These are phyloP conservation scores for Turritopsis rubra DNA, from an alignment of 30 jellyfish, hydroid and myxozoan genomes.

Conservation along the genomic window DNA sequence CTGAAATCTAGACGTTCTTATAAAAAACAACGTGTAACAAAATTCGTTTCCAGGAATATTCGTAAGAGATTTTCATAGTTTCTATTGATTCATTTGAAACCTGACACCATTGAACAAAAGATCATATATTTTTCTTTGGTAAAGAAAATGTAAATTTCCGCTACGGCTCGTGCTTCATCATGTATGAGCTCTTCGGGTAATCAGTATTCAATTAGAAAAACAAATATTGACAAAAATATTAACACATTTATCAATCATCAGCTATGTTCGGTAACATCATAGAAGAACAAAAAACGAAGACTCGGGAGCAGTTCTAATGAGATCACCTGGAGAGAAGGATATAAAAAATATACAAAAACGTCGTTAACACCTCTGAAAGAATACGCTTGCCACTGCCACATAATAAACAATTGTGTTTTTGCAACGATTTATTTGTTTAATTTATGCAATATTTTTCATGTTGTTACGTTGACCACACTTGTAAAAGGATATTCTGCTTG, in stretches of 20 bases:
- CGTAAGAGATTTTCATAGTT: too few relatives aligned
- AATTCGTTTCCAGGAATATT: too few relatives aligned
- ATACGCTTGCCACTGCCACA: too few relatives aligned
- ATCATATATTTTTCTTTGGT: too few relatives aligned
- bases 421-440: not conserved
- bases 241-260: not conserved
- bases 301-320: not conserved
- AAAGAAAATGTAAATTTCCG: not conserved
- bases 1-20: too few relatives aligned
- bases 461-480: not conserved
- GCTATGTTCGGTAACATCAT: not conserved
- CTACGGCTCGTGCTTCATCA: not conserved
- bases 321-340: not conserved
- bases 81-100: too few relatives aligned
- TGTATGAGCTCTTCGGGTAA: not conserved
- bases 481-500: too few relatives aligned
- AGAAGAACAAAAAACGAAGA: not conserved
- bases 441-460: too few relatives aligned
- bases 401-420: not conserved
- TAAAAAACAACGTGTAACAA: too few relatives aligned
- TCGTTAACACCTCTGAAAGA: not conserved
- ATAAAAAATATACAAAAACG: not conserved
- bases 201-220: not conserved
- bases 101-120: too few relatives aligned
- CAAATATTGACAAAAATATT: not conserved